These are phyloP conservation scores for Thermophis baileyi DNA, from an alignment of 2,113 vertebrate genomes.

Conservation along the genomic window DNA sequence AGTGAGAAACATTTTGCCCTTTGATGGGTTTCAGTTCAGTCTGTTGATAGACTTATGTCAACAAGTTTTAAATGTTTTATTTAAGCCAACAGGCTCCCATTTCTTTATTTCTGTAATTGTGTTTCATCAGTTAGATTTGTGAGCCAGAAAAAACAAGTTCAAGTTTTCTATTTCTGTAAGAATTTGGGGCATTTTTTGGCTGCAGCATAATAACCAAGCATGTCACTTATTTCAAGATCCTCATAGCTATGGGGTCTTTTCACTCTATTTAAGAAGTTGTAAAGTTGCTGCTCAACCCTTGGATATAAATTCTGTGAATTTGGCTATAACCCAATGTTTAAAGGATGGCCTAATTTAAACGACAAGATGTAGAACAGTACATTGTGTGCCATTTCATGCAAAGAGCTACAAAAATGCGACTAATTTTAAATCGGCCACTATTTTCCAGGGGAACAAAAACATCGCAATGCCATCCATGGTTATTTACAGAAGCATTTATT, in stretches of 20 bases:
- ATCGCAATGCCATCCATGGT: not conserved
- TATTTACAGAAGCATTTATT: not conserved
- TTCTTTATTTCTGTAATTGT: not conserved
- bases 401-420: not conserved
- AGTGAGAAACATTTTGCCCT: not conserved
- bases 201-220: conserved; percentile 11
- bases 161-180: not conserved
- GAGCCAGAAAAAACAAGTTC: conserved; percentile 7
- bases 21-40: not conserved
- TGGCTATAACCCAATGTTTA: conserved; percentile 12
- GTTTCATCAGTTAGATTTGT: not conserved
- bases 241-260: conserved; percentile 6
- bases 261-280: not conserved
- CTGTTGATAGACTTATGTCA: not conserved
- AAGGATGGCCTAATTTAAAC: conserved; percentile 17
- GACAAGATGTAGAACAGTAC: conserved; percentile 10
- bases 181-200: not conserved
- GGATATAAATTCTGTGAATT: conserved; percentile 25
- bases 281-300: not conserved
- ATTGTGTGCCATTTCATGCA: not conserved
- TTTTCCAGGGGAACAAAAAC: not conserved
- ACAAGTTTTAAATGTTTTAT: not conserved
- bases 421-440: not conserved
- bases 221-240: conserved; percentile 4
- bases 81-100: accelerated